Evolutionary conservation across 2,888 invertebrate species (phyloP).

Genomic region (Plemyria rubiginata): DNA sequence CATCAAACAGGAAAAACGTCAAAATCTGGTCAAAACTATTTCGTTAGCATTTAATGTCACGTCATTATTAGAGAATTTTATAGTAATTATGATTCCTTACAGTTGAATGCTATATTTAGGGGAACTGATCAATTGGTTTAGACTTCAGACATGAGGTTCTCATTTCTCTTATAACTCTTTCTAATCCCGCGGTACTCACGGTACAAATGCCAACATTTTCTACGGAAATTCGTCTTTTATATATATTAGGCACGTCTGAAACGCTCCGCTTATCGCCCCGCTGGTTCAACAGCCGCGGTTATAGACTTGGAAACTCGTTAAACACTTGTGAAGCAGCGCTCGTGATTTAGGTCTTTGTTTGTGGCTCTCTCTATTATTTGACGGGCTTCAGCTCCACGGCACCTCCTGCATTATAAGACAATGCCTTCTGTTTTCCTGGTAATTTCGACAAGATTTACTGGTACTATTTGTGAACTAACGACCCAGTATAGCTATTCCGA

Average conservation of each 20-base stretch:
- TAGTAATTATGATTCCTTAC: too few relatives aligned
- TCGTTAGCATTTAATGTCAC: too few relatives aligned
- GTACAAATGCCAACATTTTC: background rate
- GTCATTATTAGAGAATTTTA: too few relatives aligned
- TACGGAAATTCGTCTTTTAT: background rate
- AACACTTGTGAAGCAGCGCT: conserved; percentile 35
- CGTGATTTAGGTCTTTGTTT: conserved; percentile 42
- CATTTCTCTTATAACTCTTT: too few relatives aligned
- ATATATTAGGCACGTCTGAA: background rate
- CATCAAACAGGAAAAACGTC: too few relatives aligned
- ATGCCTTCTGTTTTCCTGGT: conserved; percentile 16
- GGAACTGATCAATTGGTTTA: too few relatives aligned
- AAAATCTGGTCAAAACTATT: too few relatives aligned
- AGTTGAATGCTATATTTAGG: too few relatives aligned
- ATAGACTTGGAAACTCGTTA: conserved; percentile 36
- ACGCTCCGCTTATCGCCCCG: conserved; percentile 10
- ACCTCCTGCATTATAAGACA: conserved; percentile 13
- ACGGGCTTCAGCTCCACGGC: conserved; percentile 22
- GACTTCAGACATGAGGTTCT: too few relatives aligned
- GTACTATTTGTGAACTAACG: background rate
- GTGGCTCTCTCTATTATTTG: conserved; percentile 37
- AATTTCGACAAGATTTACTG: conserved; percentile 8
- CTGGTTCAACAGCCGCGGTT: background rate
- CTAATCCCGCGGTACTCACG: too few relatives aligned
- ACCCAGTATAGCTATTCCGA: too few relatives aligned